Base-by-base conservation (phyloP, 2,113 vertebrate genomes). In the Lasiurus borealis region DNA sequence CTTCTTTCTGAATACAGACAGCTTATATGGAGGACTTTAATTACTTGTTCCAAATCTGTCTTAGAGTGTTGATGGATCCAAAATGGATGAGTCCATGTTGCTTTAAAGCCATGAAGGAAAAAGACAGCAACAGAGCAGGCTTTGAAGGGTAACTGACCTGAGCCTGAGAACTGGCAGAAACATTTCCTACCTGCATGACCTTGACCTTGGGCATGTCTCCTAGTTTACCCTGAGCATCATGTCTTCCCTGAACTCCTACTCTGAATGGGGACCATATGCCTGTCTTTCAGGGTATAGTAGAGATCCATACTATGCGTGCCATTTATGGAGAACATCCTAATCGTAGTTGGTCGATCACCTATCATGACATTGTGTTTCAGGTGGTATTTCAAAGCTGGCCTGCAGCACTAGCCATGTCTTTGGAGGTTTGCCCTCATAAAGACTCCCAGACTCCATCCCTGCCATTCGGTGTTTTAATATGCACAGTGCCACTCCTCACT, bases 391-490 rank as follows among this genome's bases (percentile, higher is more conserved):
- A 57, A 23, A 92, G 72, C 77, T 50, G 62, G 73, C 68, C 52
- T 16, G 31, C 9, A 12, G 72, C 52, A 54, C 52, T 1, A 36
- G 71, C 31, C n/a, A n/a, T 23, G 16, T 71, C 62, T 52, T 54
- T 13, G 31, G 25, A 78, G 84, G 8, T 85, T 50, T 81, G 62
- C 68, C 62, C 73, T 93, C 88, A 76, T 57, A 77, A 34, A 91
- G 62, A 69, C 71, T 27, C 54, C 46, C 62, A 16, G 46, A 40
- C 44, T 52, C 27, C 31, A 13, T 27, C 73, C 29, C 29, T 31
- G 44, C 78, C 54, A 36, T 40, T 36, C 76, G 54, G 40, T 46
- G 57, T 81, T 94, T 95, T 91, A 95, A 83, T 78, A 93, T 95
- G 88, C 88, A 69, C 52, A 52, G 90, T 46, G 75, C 64, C 62